Conservation (phyloP, 2,888 invertebrate genomes). For the Caenorhabditis imperialis region DNA sequence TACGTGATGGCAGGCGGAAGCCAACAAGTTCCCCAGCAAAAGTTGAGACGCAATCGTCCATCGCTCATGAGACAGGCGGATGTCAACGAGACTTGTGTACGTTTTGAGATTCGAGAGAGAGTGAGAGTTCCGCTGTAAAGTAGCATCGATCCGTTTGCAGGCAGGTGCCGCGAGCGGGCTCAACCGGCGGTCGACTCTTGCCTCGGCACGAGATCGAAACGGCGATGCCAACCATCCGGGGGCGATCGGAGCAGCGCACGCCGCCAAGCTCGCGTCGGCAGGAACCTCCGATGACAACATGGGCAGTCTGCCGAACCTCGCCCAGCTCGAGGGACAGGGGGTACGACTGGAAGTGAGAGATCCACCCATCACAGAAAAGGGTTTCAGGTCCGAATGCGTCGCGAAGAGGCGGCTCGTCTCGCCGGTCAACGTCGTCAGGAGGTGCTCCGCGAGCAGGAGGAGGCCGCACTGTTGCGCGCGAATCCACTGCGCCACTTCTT, state of each 20-base stretch:
- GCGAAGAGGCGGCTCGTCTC: conserved; percentile 88
- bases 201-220: conserved; percentile 70
- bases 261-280: conserved; percentile 14
- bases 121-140: conserved; percentile 29
- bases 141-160: conserved; percentile 32
- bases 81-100: conserved; percentile 64
- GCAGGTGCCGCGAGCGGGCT: conserved; percentile 47
- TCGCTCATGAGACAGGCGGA: conserved; percentile 76
- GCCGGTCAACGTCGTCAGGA: conserved; percentile 95
- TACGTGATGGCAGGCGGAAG: conserved; percentile 82
- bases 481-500: conserved; percentile 95
- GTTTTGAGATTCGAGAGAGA: conserved; percentile 18
- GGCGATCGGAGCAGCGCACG: conserved; percentile 25
- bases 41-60: conserved; percentile 73
- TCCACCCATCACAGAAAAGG: too few relatives aligned
- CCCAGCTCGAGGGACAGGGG: conserved; percentile 83
- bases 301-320: conserved; percentile 93
- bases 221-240: conserved; percentile 49
- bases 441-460: conserved; percentile 89
- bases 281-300: conserved; percentile 55
- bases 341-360: conserved; percentile 55
- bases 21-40: conserved; percentile 53
- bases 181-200: conserved; percentile 75
- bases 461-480: conserved; percentile 91
- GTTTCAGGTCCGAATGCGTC: conserved; percentile 56